Base-by-base conservation (phyloP, 2,113 vertebrate genomes). In the Engystomops pustulosus region DNA sequence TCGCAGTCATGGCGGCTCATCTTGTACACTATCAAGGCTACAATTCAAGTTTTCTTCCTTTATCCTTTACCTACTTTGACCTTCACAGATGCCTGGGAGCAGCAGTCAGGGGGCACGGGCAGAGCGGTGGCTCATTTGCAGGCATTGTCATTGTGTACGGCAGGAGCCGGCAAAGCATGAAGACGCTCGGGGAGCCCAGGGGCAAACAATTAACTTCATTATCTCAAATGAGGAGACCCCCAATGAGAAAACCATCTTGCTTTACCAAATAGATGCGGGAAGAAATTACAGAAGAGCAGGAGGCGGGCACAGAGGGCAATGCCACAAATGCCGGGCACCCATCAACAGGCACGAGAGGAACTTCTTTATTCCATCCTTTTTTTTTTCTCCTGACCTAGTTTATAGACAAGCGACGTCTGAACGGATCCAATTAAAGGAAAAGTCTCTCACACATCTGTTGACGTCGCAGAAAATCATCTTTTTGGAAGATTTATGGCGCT, bases 181-280 rank as follows among this genome's bases (percentile, higher is more conserved):
- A 36, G 34, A 15, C 18, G 30, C 20, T 32, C 18, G 8, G 72
- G 72, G 18, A 76, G 25, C 27, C 72, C 47, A 1, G 45, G 45
- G 45, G 74, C 74, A 77, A 58, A 38, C 74, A 77, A 77, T 55
- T 58, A 77, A 55, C 74, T 77, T 77, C 30, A 77, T 77, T 55
- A 77, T 58, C 74, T 38, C 30, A 55, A 77, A 77, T 25, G 49
- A 53, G 17, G 49, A 58, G 18, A 55, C 30, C 71, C n/a, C 15
- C 71, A 32, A 27, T 74, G 44, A 51, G 62, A 74, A 49, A 49
- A 15, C 15, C 44, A 27, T 72, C 47, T 34, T 17, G 45, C 20
- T 32, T 75, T 34, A 76, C 47, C 45, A 55, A 53, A 76, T 34
- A 76, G 27, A 47, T 36, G 45, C 44, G 17, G 44, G 18, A 53